Percentiles rank a stretch among this genome's conserved stretches.
phyloP scores from a whole-genome alignment of 2,113 vertebrate genomes.

The Gallinago undulata region DNA sequence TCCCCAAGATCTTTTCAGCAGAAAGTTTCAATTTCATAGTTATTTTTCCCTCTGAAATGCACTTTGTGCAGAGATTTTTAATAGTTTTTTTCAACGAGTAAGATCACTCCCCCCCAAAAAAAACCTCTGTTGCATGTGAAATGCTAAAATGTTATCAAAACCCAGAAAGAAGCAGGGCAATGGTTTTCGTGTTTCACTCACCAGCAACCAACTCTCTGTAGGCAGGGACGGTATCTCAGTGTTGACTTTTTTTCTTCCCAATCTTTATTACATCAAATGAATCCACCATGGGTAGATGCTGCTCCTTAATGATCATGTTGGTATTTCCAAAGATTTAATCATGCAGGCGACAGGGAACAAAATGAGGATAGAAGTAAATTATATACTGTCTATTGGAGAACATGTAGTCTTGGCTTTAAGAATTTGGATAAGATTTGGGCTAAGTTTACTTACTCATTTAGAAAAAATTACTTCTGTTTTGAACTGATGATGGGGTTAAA shows the following conservation, averaged over 20 bases:
- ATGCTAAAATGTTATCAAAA: not conserved
- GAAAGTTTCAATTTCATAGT: not conserved
- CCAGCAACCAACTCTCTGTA: not conserved
- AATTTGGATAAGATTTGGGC: not conserved
- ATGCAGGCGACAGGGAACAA: not conserved
- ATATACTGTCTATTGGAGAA: not conserved
- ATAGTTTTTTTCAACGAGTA: not conserved
- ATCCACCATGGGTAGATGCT: not conserved
- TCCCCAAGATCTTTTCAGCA: not conserved
- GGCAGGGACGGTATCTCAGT: not conserved
- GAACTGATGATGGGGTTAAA: not conserved
- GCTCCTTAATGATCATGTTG: not conserved
- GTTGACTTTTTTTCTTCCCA: fast-evolving
- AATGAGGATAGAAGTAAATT: not conserved
- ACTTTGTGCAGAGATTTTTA: not conserved
- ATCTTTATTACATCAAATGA: not conserved
- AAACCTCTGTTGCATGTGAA: not conserved
- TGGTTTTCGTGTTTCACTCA: not conserved
- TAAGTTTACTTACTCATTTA: not conserved
- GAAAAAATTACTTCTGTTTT: not conserved
- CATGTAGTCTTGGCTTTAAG: not conserved
- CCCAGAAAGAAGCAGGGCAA: not conserved
- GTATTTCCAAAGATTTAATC: not conserved
- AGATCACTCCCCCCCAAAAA: not conserved
- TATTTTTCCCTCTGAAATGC: not conserved